These are phyloP conservation scores for Achatina immaculata DNA, from an alignment of 1,140 invertebrate species.

Conservation along the genomic window DNA sequence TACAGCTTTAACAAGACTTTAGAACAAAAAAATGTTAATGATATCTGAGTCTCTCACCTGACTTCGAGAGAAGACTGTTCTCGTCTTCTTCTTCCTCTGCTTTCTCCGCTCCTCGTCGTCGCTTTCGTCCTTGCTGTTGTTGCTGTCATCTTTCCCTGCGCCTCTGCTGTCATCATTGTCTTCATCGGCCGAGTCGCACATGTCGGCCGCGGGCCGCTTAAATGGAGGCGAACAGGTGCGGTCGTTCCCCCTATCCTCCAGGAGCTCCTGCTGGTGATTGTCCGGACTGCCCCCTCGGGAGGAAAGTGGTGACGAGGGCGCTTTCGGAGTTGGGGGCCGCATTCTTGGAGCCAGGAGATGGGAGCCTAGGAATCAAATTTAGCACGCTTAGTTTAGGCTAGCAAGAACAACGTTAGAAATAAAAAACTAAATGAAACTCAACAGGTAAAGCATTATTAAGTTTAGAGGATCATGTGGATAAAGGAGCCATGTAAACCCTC, in stretches of 20 bases:
- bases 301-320: slow-evolving; percentile 38
- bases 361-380: background rate
- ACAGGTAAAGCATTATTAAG: too few relatives aligned
- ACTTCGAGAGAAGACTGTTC: slow-evolving; percentile 94
- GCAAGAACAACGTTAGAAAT: background rate
- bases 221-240: slow-evolving; percentile 39
- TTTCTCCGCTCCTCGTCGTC: slow-evolving; percentile 73
- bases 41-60: slow-evolving; percentile 48
- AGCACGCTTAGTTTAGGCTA: background rate
- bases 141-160: slow-evolving; percentile 51
- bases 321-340: slow-evolving; percentile 36
- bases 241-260: slow-evolving; percentile 18
- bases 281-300: slow-evolving; percentile 32
- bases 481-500: too few relatives aligned
- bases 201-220: slow-evolving; percentile 33
- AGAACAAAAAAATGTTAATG: too few relatives aligned
- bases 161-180: slow-evolving; percentile 39
- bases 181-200: slow-evolving; percentile 39
- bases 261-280: slow-evolving; percentile 19
- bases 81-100: slow-evolving; percentile 97
- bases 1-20: too few relatives aligned
- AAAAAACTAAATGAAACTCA: too few relatives aligned
- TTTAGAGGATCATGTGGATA: background rate
- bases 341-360: slow-evolving; percentile 33
- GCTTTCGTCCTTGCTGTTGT: slow-evolving; percentile 72